These are phyloP conservation scores for Brachionus calyciflorus DNA, from an alignment of 1,140 invertebrate genomes.

Conservation along the genomic window DNA sequence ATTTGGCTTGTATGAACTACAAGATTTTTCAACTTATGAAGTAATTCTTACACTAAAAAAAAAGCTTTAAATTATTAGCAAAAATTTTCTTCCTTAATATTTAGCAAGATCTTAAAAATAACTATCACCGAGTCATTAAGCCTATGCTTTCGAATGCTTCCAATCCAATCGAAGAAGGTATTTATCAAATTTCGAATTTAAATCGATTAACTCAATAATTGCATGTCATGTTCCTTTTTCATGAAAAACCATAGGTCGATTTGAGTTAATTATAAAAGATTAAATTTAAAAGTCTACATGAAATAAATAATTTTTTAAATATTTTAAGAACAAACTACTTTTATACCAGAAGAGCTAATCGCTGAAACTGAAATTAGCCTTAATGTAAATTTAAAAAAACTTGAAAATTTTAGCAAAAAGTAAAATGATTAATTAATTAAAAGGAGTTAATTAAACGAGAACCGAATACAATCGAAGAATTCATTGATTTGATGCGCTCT, in stretches of 20 bases:
- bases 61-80: no score
- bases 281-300: no score
- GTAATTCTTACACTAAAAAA: no score
- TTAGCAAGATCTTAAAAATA: slow-evolving; percentile 16
- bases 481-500: not conserved
- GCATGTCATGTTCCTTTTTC: no score
- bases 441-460: slow-evolving; percentile 31
- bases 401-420: not conserved
- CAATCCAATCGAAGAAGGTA: slow-evolving; percentile 7
- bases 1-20: slow-evolving; percentile 29
- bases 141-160: slow-evolving; percentile 1
- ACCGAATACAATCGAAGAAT: slow-evolving; percentile 31
- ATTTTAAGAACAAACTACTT: no score
- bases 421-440: not conserved
- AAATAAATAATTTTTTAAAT: no score
- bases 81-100: not conserved
- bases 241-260: no score
- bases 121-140: slow-evolving; percentile 6
- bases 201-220: no score
- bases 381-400: no score
- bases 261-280: no score
- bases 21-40: slow-evolving; percentile 10
- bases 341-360: no score
- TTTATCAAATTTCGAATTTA: not conserved
- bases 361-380: no score